Conservation (phyloP, 2,888 invertebrate genomes). For the Rhingia rostrata region DNA sequence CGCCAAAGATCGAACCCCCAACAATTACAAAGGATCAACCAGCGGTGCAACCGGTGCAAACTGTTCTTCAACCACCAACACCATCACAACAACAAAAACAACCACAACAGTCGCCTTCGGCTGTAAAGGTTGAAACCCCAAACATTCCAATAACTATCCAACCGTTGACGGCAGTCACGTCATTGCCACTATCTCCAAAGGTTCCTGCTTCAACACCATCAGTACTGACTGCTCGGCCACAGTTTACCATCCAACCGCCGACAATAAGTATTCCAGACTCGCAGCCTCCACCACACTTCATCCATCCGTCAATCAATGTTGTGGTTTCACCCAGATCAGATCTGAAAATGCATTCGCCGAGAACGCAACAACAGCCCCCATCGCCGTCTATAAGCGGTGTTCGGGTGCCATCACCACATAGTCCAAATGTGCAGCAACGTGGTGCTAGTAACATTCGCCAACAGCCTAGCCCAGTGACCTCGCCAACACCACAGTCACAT, state of each 20-base stretch:
- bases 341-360: conserved; percentile 74
- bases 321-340: conserved; percentile 83
- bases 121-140: conserved; percentile 24
- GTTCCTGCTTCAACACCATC: conserved; percentile 27
- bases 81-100: conserved; percentile 34
- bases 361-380: conserved; percentile 76
- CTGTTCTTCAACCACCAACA: conserved; percentile 77
- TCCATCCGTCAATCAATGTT: conserved; percentile 78
- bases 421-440: conserved; percentile 79
- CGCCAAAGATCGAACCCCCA: conserved; percentile 81
- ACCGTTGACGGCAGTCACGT: conserved; percentile 29
- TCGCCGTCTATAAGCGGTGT: conserved; percentile 76
- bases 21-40: conserved; percentile 80
- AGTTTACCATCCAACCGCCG: conserved; percentile 85
- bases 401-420: conserved; percentile 81
- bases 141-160: conserved; percentile 40
- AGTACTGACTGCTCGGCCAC: conserved; percentile 76
- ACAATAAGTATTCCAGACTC: conserved; percentile 87
- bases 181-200: conserved; percentile 80
- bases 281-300: conserved; percentile 78
- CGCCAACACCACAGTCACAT: conserved; percentile 79
- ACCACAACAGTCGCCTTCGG: conserved; percentile 55
- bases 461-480: conserved; percentile 82
- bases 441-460: conserved; percentile 76
- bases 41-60: conserved; percentile 80